Conservation (phyloP, 2,888 invertebrate species). For the Tortrix viridana region DNA sequence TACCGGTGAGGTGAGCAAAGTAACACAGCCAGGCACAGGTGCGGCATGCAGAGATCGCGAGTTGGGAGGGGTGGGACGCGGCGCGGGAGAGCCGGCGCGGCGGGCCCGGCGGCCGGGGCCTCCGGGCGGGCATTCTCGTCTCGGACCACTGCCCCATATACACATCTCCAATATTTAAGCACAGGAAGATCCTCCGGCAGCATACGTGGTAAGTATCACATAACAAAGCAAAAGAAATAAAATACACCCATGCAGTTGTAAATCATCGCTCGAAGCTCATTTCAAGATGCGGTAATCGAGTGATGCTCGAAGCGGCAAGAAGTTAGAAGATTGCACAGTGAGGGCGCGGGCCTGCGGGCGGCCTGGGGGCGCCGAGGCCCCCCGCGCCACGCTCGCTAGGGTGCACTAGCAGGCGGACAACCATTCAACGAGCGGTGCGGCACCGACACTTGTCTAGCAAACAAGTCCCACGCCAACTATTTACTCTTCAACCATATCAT, state of each 20-base stretch:
- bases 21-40: slow-evolving; percentile 84
- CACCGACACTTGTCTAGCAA: slow-evolving; percentile 72
- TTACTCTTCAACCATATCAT: slow-evolving; percentile 56
- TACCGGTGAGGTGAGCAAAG: slow-evolving; percentile 84
- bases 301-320: slow-evolving; percentile 62
- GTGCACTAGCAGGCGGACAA: slow-evolving; percentile 82
- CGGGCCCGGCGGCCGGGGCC: slow-evolving; percentile 51
- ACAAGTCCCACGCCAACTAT: slow-evolving; percentile 70
- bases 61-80: slow-evolving; percentile 63
- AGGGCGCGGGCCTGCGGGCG: slow-evolving; percentile 37
- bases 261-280: slow-evolving; percentile 67
- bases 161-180: slow-evolving; percentile 63
- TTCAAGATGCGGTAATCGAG: slow-evolving; percentile 64
- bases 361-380: slow-evolving; percentile 51
- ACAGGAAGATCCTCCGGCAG: slow-evolving; percentile 70
- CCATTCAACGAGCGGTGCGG: slow-evolving; percentile 81
- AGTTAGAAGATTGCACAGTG: slow-evolving; percentile 56
- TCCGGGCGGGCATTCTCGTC: slow-evolving; percentile 58
- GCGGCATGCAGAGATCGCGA: slow-evolving; percentile 78
- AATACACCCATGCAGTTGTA: slow-evolving; percentile 76
- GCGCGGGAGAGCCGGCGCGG: slow-evolving; percentile 58
- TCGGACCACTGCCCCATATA: slow-evolving; percentile 64
- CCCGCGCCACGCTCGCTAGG: slow-evolving; percentile 68
- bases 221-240: slow-evolving; percentile 84
- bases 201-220: slow-evolving; percentile 72